Evolutionary conservation across 2,888 invertebrate genomes (phyloP), one percentile per base, ranked within the genome.

Genomic region (Dicyrtoma fusca): DNA sequence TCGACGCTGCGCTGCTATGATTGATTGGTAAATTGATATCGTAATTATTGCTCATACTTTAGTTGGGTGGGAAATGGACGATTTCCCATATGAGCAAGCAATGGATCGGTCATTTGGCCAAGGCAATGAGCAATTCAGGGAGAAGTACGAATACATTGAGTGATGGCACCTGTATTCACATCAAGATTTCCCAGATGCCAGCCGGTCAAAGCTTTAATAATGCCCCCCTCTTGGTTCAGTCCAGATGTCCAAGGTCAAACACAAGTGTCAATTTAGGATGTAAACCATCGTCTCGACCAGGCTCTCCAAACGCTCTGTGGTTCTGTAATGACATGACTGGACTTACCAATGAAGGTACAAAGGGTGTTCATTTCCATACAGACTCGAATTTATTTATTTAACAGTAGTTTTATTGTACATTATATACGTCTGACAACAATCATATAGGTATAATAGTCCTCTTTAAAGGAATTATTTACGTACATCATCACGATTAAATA

Each of bases 261-360:
- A 21, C 53, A n/a, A 21, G 19, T 19, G n/a, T 53, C 17, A 53
- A 53, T 10, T 53, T 53, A 19, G 53, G 53, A 5, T 53, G 53
- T 21, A 53, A 53, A 21, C 53, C 53, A 53, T 19, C 19, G 8
- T 17, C 19, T 19, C 17, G 21, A 2, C 17, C 17, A 53, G 21
- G 21, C 21, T 19, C 17, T 19, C 53, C 53, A n/a, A 53, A 53
- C 19, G 53, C 17, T 4, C 21, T 53, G 2, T 53, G 53, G 53
- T 53, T 53, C 53, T 53, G 53, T 10, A 53, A 17, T 11, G 53
- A 53, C 8, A 53, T 53, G 53, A 53, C 17, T 19, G 53, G 53
- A 4, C 17, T 19, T 19, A 21, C 21, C 1, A 53, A 8, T 19
- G 53, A 53, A 3, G 53, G 53, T 53, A 10, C 8, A 8, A 44